Evolutionary conservation across 2,797 vertebrate genomes (phyloP), one percentile per base, ranked within the genome.

Genomic region (Bradypus variegatus): DNA sequence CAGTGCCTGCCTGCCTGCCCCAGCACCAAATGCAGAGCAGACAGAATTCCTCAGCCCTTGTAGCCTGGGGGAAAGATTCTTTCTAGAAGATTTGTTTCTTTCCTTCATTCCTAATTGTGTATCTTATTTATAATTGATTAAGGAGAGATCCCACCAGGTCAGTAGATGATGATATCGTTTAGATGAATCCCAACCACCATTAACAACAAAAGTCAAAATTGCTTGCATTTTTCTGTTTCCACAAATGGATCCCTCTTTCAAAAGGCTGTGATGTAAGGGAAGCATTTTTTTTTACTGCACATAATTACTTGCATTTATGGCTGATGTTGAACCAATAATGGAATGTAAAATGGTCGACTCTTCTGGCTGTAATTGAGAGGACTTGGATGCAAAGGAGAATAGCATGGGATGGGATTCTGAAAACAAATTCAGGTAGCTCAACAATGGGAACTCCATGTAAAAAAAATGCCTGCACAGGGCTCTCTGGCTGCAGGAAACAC

Each of bases 171-270:
- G 88, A 31, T 91, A 41, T 15, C 88, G 4, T 87, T 93, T 92
- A n/a, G 55, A 73, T 27, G 82, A 2, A 6, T 78, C 84, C 1
- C 90, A 91, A 15, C 53, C 53, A 2, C 58, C 58, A 6, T 2
- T 21, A 19, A 19, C 21, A 58, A 8, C 21, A 91, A 94, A 79
- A 31, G 33, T 8, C 85, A 69, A 88, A 85, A 83, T 45, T 14
- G 15, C 60, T 86, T 70, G 15, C 11, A 1, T 95, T 94, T 95
- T 77, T 69, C 15, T 70, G 0, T 41, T 93, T 9, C 27, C 79
- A 1, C 87, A 93, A 58, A 91, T 70, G 31, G 36, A 73, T 91
- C 79, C 14, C 83, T 78, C 75, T 92, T 81, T 88, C 80, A 89
- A 95, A 93, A 89, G 58, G 92, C 23, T 69, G 38, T 73, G 84